Base-by-base conservation (phyloP, 1,140 invertebrate genomes). In the Leptinotarsa defecta region DNA sequence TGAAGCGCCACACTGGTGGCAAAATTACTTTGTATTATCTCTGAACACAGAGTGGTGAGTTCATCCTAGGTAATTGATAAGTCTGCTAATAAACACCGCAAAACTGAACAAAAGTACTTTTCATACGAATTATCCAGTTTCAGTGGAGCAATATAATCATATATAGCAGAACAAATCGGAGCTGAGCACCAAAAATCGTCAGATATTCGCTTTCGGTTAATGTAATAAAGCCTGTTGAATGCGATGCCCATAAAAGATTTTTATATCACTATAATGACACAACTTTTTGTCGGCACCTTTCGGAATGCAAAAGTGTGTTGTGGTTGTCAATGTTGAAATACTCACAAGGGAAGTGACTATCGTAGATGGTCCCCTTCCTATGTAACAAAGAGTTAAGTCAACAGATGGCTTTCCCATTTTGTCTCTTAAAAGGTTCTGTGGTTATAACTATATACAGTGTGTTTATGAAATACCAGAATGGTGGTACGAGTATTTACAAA, bases 271-370 rank as follows among this genome's bases (percentile, higher is more conserved):
- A 74, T 79, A 78, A 75, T 78, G 77, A 80, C 73, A 73, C 77
- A 76, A 80, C 65, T 80, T 80, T 80, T 80, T 80, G 74, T 49
- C 73, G 57, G 74, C 74, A 79, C 77, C 71, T 77, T 73, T 77
- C 73, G 72, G 74, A 68, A 77, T 69, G 74, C 68, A 71, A 74
- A 79, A 77, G 72, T 77, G 73, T 77, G 71, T 74, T 67, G 73
- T 77, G 78, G 71, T 74, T 67, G 73, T 77, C 76, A 79, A 79
- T 79, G 76, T 77, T 77, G 76, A 79, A 77, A 76, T 70, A 78
- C 68, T 62, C 72, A 57, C 52, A 57, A 57, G 15, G n/a, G 15
- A 57, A 15, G n/a, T 57, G 24, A 73, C 52, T 19, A 57, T 57
- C 52, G n/a, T 17, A 17, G 52, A 57, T 57, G 15, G 52, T 19